These are phyloP conservation scores for Lasioglossum pauxillum DNA, from an alignment of 2,888 invertebrate genomes.

Conservation along the genomic window DNA sequence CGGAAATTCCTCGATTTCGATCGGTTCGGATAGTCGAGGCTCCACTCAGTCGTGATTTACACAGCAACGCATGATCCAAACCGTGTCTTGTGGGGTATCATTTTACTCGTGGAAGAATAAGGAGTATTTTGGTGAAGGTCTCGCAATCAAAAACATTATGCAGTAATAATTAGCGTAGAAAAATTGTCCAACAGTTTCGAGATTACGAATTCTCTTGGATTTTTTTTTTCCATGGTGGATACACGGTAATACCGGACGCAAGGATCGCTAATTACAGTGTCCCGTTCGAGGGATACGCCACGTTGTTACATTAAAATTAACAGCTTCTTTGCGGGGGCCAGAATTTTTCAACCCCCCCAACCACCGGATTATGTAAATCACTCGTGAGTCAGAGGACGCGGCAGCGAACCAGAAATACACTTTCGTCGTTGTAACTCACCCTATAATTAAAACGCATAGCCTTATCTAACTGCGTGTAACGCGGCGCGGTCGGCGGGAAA, in stretches of 20 bases:
- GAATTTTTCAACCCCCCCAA: background rate
- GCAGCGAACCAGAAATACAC: conserved; percentile 27
- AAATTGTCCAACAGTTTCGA: background rate
- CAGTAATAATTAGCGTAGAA: background rate
- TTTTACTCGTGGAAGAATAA: background rate
- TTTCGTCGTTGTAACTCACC: conserved; percentile 41
- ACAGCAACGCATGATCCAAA: background rate
- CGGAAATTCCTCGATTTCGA: background rate
- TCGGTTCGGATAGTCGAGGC: background rate
- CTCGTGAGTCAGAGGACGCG: background rate
- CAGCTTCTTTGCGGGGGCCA: background rate
- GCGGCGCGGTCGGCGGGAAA: conserved; percentile 16
- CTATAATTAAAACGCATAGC: conserved; percentile 66
- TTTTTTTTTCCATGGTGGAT: background rate
- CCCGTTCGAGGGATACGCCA: conserved; percentile 15
- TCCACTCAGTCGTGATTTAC: background rate
- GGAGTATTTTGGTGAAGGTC: background rate
- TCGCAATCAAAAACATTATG: accelerated
- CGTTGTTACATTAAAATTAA: conserved; percentile 40
- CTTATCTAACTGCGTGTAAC: conserved; percentile 55
- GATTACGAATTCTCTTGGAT: no score
- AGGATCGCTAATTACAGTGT: conserved; percentile 18
- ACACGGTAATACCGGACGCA: background rate
- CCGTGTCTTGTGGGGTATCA: background rate
- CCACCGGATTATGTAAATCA: conserved; percentile 48